Conservation (phyloP, 2,888 invertebrate genomes). For the Pomacea canaliculata region DNA sequence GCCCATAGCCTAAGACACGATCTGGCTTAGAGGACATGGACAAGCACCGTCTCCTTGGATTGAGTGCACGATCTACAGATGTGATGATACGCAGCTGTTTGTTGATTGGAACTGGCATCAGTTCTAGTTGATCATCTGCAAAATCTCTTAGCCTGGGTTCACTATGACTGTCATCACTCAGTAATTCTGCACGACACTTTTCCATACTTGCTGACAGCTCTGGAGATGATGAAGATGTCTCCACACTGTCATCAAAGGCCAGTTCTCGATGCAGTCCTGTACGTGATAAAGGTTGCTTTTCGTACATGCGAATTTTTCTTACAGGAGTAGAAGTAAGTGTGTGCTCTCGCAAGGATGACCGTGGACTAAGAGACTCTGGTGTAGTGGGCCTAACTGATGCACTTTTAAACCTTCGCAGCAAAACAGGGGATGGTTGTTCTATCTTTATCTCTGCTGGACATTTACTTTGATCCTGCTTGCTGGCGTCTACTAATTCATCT, state of each 20-base stretch:
- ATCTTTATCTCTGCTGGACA: too few species aligned
- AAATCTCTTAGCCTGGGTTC: constrained; percentile 44
- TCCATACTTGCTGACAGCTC: constrained; percentile 52
- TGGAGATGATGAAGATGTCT: constrained; percentile 48
- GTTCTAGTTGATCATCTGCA: constrained; percentile 45
- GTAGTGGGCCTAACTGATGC: not conserved
- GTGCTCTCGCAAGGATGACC: constrained; percentile 24
- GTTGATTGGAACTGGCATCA: constrained; percentile 42
- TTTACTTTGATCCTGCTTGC: constrained; percentile 5
- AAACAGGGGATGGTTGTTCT: too few species aligned
- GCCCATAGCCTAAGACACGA: constrained; percentile 33
- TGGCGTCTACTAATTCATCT: constrained; percentile 11
- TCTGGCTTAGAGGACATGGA: constrained; percentile 51
- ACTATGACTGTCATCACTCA: constrained; percentile 34
- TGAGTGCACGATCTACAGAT: constrained; percentile 49
- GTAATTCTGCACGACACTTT: constrained; percentile 2
- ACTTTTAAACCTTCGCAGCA: too few species aligned
- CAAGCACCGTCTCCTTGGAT: constrained; percentile 37
- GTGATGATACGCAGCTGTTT: constrained; percentile 60
- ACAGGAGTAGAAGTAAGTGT: constrained; percentile 32
- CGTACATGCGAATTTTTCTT: constrained; percentile 11
- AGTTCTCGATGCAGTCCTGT: constrained; percentile 24
- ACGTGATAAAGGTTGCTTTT: constrained; percentile 7
- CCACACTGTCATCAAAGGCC: constrained; percentile 40
- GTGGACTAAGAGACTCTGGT: constrained; percentile 6